A percentile compares a stretch with the other conserved stretches of the same genome.
Evolutionary conservation across 2,888 invertebrate genomes (phyloP).

Genomic region (Drosophila nr. fundita): DNA sequence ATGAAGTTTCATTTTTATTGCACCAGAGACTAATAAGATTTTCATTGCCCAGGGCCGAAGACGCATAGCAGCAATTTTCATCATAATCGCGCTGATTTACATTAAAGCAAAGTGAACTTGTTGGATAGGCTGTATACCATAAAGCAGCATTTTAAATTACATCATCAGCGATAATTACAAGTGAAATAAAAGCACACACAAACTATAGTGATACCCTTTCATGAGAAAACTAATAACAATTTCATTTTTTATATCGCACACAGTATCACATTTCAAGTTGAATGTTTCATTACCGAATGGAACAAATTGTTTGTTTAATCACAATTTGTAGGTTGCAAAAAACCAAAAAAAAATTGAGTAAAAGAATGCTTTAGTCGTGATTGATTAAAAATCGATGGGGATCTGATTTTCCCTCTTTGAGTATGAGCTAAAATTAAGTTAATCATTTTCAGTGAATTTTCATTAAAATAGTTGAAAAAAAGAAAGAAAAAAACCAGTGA

Average conservation of each 20-base stretch:
- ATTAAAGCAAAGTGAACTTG: conserved; percentile 46
- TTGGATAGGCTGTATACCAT: conserved; percentile 46
- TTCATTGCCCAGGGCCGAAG: conserved; percentile 15
- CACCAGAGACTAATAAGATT: conserved; percentile 55
- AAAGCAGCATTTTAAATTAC: conserved; percentile 49
- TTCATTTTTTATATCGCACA: conserved; percentile 1
- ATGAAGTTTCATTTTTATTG: conserved; percentile 57
- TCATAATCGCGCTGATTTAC: conserved; percentile 59
- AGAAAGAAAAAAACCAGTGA: neutral
- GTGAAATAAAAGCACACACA: conserved; percentile 10
- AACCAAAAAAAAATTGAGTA: neutral
- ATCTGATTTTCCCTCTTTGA: neutral
- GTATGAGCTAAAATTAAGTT: neutral
- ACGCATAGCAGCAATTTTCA: conserved; percentile 31
- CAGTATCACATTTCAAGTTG: conserved; percentile 3
- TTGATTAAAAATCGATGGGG: neutral
- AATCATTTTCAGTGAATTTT: neutral
- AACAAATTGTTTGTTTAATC: neutral
- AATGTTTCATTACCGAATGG: neutral
- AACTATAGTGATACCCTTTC: conserved; percentile 19
- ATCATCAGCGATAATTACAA: conserved; percentile 60
- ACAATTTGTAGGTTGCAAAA: neutral
- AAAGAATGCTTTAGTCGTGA: neutral
- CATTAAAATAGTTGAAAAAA: neutral
- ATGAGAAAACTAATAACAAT: conserved; percentile 27